Percentiles rank a stretch among this genome's conserved stretches.
Evolutionary conservation across 2,888 invertebrate genomes (phyloP).

Genomic region (Helobdella robusta): DNA sequence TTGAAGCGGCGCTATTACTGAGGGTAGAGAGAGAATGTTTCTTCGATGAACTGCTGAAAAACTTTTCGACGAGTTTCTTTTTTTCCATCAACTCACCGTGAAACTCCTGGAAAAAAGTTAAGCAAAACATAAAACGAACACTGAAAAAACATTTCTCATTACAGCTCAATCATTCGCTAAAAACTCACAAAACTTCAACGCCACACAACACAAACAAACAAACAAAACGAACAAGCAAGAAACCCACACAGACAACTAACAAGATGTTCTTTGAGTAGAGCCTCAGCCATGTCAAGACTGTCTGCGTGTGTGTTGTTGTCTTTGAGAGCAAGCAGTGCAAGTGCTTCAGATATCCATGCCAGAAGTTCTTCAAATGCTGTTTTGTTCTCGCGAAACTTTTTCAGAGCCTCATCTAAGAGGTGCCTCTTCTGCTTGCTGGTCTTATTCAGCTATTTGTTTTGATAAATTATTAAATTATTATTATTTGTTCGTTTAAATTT

Average conservation of each 20-base stretch:
- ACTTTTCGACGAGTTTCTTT: slow-evolving; percentile 43
- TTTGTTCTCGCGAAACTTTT: slow-evolving; percentile 44
- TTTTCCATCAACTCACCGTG: slow-evolving; percentile 46
- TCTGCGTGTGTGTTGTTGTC: slow-evolving; percentile 47
- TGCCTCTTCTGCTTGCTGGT: slow-evolving; percentile 28
- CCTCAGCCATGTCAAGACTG: slow-evolving; percentile 46
- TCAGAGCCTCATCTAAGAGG: slow-evolving; percentile 44
- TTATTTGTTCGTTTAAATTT: too few relatives aligned
- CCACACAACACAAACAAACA: too few relatives aligned
- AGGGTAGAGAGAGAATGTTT: too few relatives aligned
- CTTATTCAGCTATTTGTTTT: slow-evolving; percentile 26
- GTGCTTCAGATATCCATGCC: slow-evolving; percentile 46
- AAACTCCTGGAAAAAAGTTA: slow-evolving; percentile 40
- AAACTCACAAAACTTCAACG: too few relatives aligned
- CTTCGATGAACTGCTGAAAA: slow-evolving; percentile 37
- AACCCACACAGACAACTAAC: slow-evolving; percentile 33
- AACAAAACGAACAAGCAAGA: too few relatives aligned
- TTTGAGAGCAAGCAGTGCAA: slow-evolving; percentile 45
- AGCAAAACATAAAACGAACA: background rate
- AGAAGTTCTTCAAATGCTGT: slow-evolving; percentile 46
- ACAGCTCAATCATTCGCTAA: background rate
- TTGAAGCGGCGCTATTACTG: too few relatives aligned
- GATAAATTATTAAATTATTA: too few relatives aligned
- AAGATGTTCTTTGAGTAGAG: slow-evolving; percentile 45
- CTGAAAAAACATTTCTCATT: background rate